Evolutionary conservation across 2,888 invertebrate genomes (phyloP), one percentile per base, ranked within the genome.

Genomic region (Dolomedes plantarius): DNA sequence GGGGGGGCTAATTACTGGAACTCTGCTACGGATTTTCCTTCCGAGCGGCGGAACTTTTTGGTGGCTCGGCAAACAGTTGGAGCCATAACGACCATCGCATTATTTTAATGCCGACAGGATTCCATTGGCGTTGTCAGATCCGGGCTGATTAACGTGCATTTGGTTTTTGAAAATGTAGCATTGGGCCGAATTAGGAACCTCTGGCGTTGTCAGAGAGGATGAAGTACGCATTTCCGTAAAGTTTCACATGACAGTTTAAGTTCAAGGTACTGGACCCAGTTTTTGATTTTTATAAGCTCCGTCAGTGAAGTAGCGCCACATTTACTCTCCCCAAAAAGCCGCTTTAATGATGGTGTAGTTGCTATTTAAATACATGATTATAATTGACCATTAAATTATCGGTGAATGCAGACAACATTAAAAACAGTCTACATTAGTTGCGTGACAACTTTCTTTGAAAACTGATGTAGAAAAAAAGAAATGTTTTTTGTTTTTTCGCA

Each of bases 21-120:
- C 77, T 71, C 28, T 23, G 50, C 72, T 56, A 28, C 50, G 72
- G 41, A 83, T 85, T 62, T 85, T 78, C 77, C 77, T 77, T 39
- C 39, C 73, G 62, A 16, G 77, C 72, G 83, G 71, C 83, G 83
- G 72, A 72, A 77, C 76, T 76, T 75, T 64, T 27, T 32, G 32
- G 32, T 67, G 46, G 27, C 56, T 73, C 77, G 41, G 41, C 83
- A 85, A 85, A 85, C 73, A 77, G 69, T 69, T 67, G 23, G 39
- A 68, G 74, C 31, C 41, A 31, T 77, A 83, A 83, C 65, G 82
- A 76, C 82, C 64, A 19, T n/a, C 56, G 72, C 64, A 50, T 73
- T 65, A 73, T 72, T 73, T 68, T 77, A 85, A 85, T 77, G 83
- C 83, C 77, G 77, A 77, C 83, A 83, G 65, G 67, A 65, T 23